These are phyloP conservation scores for Cricetomys ansorgei DNA, from an alignment of 2,113 vertebrate genomes.

Conservation along the genomic window DNA sequence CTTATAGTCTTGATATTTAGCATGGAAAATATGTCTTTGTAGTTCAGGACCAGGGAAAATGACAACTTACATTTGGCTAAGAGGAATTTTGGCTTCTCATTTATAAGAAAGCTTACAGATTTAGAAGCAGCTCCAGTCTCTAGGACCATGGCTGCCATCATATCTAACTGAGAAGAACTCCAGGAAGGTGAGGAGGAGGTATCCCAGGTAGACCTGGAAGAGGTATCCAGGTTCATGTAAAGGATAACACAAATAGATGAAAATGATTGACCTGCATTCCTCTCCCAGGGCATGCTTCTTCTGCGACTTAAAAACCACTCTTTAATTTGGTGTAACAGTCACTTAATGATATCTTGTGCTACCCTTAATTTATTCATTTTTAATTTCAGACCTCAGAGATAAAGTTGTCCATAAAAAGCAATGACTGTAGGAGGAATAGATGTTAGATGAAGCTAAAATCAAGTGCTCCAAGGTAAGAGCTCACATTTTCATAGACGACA, in stretches of 20 bases:
- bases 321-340: neutral
- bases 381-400: neutral
- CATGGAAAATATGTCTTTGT: neutral
- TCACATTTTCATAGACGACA: neutral
- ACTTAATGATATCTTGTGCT: neutral
- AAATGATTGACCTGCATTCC: neutral
- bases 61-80: neutral
- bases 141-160: no score
- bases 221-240: neutral
- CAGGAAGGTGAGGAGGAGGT: no score
- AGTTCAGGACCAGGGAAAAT: neutral
- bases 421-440: no score
- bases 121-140: neutral
- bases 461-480: neutral
- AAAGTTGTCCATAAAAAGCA: neutral
- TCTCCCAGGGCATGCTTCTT: no score
- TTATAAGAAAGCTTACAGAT: neutral
- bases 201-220: neutral
- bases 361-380: neutral
- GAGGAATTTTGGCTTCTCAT: neutral
- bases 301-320: neutral
- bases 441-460: neutral
- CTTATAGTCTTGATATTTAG: neutral
- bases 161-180: rapidly evolving
- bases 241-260: neutral